phyloP scores from a whole-genome alignment of 2,797 vertebrate species.

The Meda fulgida region DNA sequence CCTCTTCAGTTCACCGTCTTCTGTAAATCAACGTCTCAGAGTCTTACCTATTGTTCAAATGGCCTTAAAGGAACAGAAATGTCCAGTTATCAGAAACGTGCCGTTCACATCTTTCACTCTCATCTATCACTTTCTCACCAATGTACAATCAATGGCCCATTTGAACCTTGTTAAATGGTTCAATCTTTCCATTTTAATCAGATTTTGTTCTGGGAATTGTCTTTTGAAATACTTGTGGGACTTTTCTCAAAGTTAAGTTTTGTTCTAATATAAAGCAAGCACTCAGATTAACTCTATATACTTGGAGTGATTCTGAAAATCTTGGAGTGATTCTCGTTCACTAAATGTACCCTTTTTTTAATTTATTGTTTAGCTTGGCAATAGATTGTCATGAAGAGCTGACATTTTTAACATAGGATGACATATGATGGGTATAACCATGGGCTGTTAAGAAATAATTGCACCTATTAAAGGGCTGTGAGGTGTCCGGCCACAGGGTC shows the following conservation, averaged over 20 bases:
- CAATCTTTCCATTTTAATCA: conserved; percentile 31
- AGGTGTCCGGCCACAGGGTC: conserved; percentile 60
- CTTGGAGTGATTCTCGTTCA: conserved; percentile 49
- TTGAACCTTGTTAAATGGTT: conserved; percentile 31
- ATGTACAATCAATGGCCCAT: conserved; percentile 67
- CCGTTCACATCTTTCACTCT: conserved; percentile 57
- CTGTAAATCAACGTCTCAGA: conserved; percentile 71
- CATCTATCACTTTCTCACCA: conserved; percentile 65
- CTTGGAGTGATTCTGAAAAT: conserved; percentile 61
- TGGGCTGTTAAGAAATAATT: conserved; percentile 70
- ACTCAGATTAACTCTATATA: not conserved
- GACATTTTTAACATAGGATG: conserved; percentile 68
- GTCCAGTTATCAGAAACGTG: conserved; percentile 63
- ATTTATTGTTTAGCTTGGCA: conserved; percentile 73
- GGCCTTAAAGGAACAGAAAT: conserved; percentile 41
- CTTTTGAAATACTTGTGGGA: conserved; percentile 26
- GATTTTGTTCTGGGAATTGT: conserved; percentile 28
- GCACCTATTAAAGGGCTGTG: conserved; percentile 71
- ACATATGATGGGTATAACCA: conserved; percentile 75
- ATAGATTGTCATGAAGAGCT: conserved; percentile 70
- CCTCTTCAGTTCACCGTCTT: conserved; percentile 60
- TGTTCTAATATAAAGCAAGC: conserved; percentile 11
- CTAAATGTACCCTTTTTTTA: conserved; percentile 60
- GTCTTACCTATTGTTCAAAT: conserved; percentile 56
- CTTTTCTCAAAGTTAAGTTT: conserved; percentile 41